Evolutionary conservation across 2,888 invertebrate species (phyloP), one percentile per base, ranked within the genome.

Genomic region (Chymomyza amoena): DNA sequence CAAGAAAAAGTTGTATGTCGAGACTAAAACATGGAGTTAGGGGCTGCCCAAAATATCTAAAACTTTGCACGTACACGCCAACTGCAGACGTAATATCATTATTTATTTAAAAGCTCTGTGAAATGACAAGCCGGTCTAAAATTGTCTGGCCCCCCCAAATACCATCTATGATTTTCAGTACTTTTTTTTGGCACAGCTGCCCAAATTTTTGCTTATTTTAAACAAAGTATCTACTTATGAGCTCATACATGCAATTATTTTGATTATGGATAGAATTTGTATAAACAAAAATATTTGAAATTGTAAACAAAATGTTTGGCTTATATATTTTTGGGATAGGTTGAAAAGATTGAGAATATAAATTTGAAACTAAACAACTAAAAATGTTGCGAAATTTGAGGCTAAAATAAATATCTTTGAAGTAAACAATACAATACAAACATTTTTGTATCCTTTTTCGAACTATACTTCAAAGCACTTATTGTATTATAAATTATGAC

Each of bases 101-200:
- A 86, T 83, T 83, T 82, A 82, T 86, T 86, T 74, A 82, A 68
- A 64, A 76, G 61, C 72, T 72, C 51, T 85, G 72, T 74, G 69
- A 72, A 76, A 72, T 67, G 72, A 62, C 63, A 56, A 65, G 64
- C 51, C 62, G 45, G 15, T 59, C 13, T 10, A 45, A 45, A 13
- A 10, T 45, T 45, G 39, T 45, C 39, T 13, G 13, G 4, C 6
- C 13, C 39, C 13, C 39, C 4, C 39, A 45, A 13, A 45, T 13
- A 10, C 6, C 39, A 13, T 1, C 39, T 45, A 45, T 13, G 3
- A 4, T 13, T 10, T 6, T 13, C 39, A 45, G 9, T 36, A 52
- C 3, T 25, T 25, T 25, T 15, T n/a, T 16, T 61, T 39, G 32
- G 15, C 45, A n/a, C 36, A 28, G 13, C 61, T 36, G 61, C 45